A percentile compares a stretch with the other conserved stretches of the same genome.
These are phyloP conservation scores for Heliconius melpomene DNA, from an alignment of 1,140 invertebrate genomes.

Conservation along the genomic window DNA sequence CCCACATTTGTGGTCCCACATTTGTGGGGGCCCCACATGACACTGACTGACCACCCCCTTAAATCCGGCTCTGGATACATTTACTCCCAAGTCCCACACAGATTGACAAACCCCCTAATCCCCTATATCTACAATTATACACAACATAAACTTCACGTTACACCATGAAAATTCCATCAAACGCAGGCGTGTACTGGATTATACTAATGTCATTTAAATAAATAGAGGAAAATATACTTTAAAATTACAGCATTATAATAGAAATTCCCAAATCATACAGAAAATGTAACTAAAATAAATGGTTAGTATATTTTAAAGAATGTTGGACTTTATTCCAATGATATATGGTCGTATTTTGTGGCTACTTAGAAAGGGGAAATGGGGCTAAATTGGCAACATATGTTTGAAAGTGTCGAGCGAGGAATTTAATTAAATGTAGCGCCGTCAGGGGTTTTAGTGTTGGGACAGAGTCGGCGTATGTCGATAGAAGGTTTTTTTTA, in stretches of 20 bases:
- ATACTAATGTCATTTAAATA: slow-evolving; percentile 34
- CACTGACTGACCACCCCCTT: too few species aligned
- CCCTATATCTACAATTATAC: slow-evolving; percentile 39
- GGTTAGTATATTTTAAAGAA: not conserved
- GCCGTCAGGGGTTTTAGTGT: slow-evolving; percentile 41
- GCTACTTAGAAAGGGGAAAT: slow-evolving; percentile 11
- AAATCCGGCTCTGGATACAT: too few species aligned
- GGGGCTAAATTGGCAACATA: slow-evolving; percentile 63
- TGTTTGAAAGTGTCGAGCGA: slow-evolving; percentile 61
- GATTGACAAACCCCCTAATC: slow-evolving; percentile 24
- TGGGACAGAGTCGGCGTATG: not conserved
- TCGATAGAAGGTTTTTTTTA: not conserved
- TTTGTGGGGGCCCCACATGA: too few species aligned
- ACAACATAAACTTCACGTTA: slow-evolving; percentile 48
- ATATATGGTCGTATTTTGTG: slow-evolving; percentile 20
- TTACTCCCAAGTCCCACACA: not conserved
- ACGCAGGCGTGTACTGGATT: slow-evolving; percentile 37
- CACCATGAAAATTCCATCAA: slow-evolving; percentile 54
- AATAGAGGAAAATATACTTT: slow-evolving; percentile 31
- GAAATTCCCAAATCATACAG: not conserved
- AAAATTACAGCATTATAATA: not conserved
- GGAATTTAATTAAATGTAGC: slow-evolving; percentile 69
- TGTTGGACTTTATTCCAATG: not conserved
- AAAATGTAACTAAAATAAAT: not conserved
- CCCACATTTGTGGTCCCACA: too few species aligned